Conservation (phyloP, 2,113 vertebrate genomes). For the Dicaeum eximium region DNA sequence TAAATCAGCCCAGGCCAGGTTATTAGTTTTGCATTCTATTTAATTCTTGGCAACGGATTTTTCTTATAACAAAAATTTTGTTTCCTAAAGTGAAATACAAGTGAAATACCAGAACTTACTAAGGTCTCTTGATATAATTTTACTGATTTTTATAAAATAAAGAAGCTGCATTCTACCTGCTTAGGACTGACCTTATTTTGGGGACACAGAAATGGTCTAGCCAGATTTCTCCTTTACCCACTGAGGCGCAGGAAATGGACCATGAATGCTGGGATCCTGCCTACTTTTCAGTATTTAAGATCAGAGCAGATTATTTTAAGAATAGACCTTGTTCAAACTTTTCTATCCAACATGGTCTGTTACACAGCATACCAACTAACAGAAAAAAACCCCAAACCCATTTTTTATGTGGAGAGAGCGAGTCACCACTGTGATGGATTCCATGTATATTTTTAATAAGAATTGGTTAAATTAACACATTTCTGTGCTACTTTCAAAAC, state of each 20-base stretch:
- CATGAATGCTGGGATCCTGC: neutral
- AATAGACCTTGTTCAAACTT: neutral
- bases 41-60: neutral
- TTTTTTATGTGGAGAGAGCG: fast-evolving
- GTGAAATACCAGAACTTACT: neutral
- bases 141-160: neutral
- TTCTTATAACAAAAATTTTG: neutral
- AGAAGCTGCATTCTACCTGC: neutral
- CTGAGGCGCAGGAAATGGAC: fast-evolving
- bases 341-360: neutral
- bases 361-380: neutral
- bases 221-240: neutral
- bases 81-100: neutral
- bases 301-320: neutral
- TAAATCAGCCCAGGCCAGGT: fast-evolving
- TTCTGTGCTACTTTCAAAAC: neutral
- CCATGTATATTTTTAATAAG: neutral
- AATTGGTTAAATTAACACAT: neutral
- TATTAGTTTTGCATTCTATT: neutral
- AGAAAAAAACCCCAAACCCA: neutral
- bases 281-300: neutral
- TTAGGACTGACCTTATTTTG: neutral
- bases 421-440: neutral
- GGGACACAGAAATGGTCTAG: neutral
- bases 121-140: neutral